These are phyloP conservation scores for Phalacrocorax carbo DNA, from an alignment of 2,113 vertebrate species.

Conservation along the genomic window DNA sequence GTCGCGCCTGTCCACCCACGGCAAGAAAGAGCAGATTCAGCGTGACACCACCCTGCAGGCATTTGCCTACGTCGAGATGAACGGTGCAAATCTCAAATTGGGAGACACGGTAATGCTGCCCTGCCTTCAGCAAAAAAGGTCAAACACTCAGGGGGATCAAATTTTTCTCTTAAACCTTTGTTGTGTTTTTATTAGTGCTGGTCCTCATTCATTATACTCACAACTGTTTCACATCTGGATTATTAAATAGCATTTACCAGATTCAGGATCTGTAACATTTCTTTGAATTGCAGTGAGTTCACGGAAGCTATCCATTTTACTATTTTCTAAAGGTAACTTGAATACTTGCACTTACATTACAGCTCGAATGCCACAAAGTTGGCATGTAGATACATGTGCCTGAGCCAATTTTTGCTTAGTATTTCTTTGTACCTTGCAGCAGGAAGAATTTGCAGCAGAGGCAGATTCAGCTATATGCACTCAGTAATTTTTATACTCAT, in stretches of 20 bases:
- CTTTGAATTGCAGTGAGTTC: background rate
- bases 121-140: background rate
- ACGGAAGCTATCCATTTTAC: background rate
- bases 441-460: background rate
- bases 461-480: background rate
- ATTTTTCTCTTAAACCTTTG: background rate
- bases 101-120: conserved; percentile 79
- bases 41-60: conserved; percentile 69
- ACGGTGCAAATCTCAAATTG: conserved; percentile 77
- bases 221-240: background rate
- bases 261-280: background rate
- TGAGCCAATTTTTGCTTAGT: background rate
- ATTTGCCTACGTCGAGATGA: conserved; percentile 76
- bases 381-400: background rate
- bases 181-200: background rate
- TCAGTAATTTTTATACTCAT: conserved; percentile 16
- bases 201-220: background rate
- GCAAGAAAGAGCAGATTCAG: conserved; percentile 77
- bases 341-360: background rate
- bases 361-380: background rate
- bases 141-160: background rate
- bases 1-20: conserved; percentile 70
- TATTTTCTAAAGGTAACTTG: background rate
- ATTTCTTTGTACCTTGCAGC: background rate
- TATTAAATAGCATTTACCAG: background rate